Evolutionary conservation across 2,797 vertebrate species (phyloP).

Genomic region (Aselliscus stoliczkanus): DNA sequence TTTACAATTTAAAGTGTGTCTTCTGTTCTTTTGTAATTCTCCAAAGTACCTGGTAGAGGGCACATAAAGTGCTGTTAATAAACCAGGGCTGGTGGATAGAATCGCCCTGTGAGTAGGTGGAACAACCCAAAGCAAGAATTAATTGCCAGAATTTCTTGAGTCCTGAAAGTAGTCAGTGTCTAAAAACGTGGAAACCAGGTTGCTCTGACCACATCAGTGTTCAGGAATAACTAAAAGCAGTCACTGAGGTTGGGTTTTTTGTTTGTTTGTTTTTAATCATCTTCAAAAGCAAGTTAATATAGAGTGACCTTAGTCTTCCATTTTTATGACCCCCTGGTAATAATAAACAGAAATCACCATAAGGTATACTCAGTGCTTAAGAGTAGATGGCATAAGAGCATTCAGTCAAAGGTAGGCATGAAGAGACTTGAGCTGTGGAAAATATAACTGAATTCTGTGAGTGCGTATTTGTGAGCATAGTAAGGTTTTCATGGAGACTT

Average conservation of each 20-base stretch:
- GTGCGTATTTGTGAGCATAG: background rate
- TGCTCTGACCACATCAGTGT: background rate
- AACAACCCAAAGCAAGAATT: background rate
- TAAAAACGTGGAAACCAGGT: background rate
- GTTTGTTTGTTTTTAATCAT: background rate
- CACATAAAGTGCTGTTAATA: background rate
- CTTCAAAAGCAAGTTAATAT: background rate
- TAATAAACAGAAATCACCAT: background rate
- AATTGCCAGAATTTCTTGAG: background rate
- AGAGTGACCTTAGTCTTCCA: background rate
- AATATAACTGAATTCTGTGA: background rate
- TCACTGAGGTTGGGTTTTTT: background rate
- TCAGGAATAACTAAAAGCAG: background rate
- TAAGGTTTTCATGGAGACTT: background rate
- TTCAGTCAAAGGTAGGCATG: background rate
- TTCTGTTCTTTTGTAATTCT: background rate
- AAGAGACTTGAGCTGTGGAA: background rate
- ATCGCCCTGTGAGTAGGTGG: background rate
- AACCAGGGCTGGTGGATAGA: background rate
- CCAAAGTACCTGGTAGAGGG: background rate
- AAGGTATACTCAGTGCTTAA: background rate
- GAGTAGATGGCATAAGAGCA: background rate
- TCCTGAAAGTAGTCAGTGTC: conserved; percentile 23
- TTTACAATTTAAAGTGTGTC: background rate
- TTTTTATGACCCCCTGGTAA: background rate